Evolutionary conservation across 1,140 invertebrate species (phyloP).

Genomic region (Chironomus tepperi): DNA sequence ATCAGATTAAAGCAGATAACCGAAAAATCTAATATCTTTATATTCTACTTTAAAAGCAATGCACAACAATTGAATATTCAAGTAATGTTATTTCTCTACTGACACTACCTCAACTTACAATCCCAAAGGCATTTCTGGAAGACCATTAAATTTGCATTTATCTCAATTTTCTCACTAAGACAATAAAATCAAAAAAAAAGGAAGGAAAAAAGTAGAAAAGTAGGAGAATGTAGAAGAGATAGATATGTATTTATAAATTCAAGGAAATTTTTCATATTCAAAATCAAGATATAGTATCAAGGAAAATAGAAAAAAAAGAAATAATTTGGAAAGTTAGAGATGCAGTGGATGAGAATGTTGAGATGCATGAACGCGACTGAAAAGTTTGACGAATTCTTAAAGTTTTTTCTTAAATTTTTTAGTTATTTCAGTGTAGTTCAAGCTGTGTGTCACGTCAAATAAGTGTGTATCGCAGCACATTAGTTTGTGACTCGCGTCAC

Average conservation of each 20-base stretch:
- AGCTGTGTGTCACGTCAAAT: no score
- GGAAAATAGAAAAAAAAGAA: background rate
- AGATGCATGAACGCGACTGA: no score
- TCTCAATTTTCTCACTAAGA: conserved; percentile 19
- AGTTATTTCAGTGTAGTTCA: no score
- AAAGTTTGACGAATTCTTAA: no score
- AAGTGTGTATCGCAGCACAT: no score
- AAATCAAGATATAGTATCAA: background rate
- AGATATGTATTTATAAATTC: background rate
- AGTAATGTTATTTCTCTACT: no score
- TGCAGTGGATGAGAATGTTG: background rate
- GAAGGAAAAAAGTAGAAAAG: background rate
- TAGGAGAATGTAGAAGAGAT: background rate
- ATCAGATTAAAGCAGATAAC: no score
- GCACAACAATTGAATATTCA: no score
- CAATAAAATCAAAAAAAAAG: background rate
- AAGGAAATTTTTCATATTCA: background rate
- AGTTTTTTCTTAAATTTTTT: no score
- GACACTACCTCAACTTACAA: background rate
- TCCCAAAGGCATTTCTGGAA: background rate
- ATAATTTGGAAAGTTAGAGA: background rate
- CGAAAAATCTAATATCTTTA: no score
- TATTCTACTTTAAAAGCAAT: no score
- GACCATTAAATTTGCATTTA: conserved; percentile 20
- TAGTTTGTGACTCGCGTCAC: no score